Conservation (phyloP, 2,888 invertebrate genomes). For the Hybos culiciformis region DNA sequence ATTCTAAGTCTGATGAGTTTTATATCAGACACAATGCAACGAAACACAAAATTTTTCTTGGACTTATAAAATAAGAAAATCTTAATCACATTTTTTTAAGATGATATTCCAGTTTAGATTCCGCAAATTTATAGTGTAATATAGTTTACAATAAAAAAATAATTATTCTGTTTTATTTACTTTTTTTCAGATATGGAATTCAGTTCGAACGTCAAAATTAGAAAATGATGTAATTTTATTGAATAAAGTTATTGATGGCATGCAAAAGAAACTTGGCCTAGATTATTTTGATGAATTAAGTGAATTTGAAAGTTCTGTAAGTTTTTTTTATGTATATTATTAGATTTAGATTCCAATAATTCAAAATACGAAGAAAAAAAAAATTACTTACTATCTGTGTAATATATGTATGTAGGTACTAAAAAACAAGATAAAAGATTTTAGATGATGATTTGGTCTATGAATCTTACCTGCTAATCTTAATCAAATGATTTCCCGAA, state of each 20-base stretch:
- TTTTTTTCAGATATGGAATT: conserved; percentile 27
- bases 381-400: no score
- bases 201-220: conserved; percentile 23
- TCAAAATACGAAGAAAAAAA: no score
- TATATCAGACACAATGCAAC: no score
- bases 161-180: background rate
- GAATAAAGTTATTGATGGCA: conserved; percentile 23
- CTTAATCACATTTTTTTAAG: no score
- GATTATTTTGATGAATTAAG: conserved; percentile 30
- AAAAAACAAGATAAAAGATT: no score
- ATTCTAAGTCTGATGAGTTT: no score
- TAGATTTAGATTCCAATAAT: background rate
- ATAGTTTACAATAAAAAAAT: background rate
- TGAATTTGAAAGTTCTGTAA: conserved; percentile 32
- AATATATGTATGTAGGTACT: no score
- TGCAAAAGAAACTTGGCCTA: conserved; percentile 29
- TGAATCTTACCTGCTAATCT: no score
- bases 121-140: background rate
- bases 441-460: no score
- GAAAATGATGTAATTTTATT: conserved; percentile 26
- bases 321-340: conserved; percentile 5
- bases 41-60: no score
- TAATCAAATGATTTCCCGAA: no score
- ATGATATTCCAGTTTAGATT: background rate
- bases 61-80: no score